Evolutionary conservation across 2,888 invertebrate species (phyloP).

Genomic region (Conchocele bisecta): DNA sequence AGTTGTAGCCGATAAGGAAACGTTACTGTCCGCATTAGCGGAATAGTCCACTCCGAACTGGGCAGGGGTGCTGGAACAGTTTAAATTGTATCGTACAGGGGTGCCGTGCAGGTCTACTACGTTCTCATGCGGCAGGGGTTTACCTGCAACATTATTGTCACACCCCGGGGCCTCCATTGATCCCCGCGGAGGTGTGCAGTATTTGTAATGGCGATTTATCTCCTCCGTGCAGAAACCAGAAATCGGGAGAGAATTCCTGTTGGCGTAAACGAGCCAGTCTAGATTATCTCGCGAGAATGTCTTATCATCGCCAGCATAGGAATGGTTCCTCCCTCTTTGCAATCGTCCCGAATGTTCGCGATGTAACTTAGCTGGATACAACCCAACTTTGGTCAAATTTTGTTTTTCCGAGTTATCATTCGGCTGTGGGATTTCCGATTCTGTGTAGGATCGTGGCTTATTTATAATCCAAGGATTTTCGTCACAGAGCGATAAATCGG

Average conservation of each 20-base stretch:
- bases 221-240: conserved; percentile 53
- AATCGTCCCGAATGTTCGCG: conserved; percentile 9
- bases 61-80: neutral
- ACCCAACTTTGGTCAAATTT: conserved; percentile 30
- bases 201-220: conserved; percentile 43
- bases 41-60: neutral
- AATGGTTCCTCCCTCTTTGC: conserved; percentile 51
- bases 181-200: conserved; percentile 61
- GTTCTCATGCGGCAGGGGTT: conserved; percentile 26
- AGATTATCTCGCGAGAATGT: conserved; percentile 63
- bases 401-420: conserved; percentile 18
- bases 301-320: conserved; percentile 48
- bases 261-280: conserved; percentile 76
- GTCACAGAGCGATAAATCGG: conserved; percentile 60
- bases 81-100: neutral
- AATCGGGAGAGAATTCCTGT: conserved; percentile 69
- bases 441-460: conserved; percentile 48
- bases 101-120: conserved; percentile 7
- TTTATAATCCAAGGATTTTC: conserved; percentile 72
- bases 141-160: conserved; percentile 7
- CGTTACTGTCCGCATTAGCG: conserved; percentile 41
- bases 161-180: conserved; percentile 43
- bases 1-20: conserved; percentile 51
- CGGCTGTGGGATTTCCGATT: conserved; percentile 22
- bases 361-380: too few relatives aligned